Conservation (phyloP, 2,888 invertebrate genomes). For the Lutraria lutraria region DNA sequence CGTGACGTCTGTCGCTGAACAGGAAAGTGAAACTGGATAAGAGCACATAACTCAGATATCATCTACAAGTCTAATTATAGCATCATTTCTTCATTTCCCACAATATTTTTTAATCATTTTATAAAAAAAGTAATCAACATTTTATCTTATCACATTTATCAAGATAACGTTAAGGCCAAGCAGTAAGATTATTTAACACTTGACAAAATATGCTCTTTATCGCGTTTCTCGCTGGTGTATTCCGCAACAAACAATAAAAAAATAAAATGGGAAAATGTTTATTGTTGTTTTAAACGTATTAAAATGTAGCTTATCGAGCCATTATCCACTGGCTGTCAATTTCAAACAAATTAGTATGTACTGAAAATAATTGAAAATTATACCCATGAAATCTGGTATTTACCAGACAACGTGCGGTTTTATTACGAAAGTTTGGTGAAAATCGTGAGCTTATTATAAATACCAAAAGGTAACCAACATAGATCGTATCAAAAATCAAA, state of each 20-base stretch:
- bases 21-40: background rate
- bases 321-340: slow-evolving; percentile 25
- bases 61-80: slow-evolving; percentile 17
- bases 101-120: slow-evolving; percentile 17
- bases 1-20: background rate
- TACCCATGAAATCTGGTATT: background rate
- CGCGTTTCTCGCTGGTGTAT: background rate
- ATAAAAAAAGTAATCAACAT: slow-evolving; percentile 23
- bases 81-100: slow-evolving; percentile 25
- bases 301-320: background rate
- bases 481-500: slow-evolving; percentile 8
- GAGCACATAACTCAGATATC: background rate
- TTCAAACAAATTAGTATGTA: slow-evolving; percentile 24
- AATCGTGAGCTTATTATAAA: slow-evolving; percentile 14
- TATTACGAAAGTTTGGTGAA: background rate
- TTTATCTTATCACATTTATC: background rate
- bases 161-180: background rate
- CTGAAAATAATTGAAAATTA: slow-evolving; percentile 24
- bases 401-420: slow-evolving; percentile 1
- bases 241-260: slow-evolving; percentile 1
- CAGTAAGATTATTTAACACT: background rate
- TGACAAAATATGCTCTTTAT: slow-evolving; percentile 12
- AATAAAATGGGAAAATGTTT: slow-evolving; percentile 17
- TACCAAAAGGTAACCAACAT: background rate
- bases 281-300: slow-evolving; percentile 18